Evolutionary conservation across 2,113 vertebrate genomes (phyloP).

Genomic region (Eonycteris spelaea): DNA sequence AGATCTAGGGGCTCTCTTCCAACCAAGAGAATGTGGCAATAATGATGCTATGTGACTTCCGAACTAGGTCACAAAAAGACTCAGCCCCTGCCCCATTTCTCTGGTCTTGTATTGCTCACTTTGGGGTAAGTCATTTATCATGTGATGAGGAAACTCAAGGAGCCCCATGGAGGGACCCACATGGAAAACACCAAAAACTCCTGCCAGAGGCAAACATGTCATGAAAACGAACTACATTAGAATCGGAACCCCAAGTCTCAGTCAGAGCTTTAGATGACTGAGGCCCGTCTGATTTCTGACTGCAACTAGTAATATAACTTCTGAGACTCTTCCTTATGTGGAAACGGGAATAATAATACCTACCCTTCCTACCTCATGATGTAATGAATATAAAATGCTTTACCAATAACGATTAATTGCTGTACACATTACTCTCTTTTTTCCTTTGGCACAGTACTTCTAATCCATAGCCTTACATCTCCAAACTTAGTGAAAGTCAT

Average conservation of each 20-base stretch:
- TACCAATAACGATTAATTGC: neutral
- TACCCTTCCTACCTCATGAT: neutral
- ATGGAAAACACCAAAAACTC: neutral
- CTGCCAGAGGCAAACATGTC: neutral
- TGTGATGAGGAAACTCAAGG: neutral
- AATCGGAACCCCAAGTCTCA: neutral
- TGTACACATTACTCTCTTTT: neutral
- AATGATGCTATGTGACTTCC: neutral
- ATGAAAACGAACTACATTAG: neutral
- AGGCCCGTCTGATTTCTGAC: neutral
- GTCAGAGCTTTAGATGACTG: neutral
- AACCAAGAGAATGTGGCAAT: neutral
- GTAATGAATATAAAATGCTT: neutral
- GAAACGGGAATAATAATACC: neutral
- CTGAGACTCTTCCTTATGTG: neutral
- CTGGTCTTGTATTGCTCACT: neutral
- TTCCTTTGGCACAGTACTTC: neutral
- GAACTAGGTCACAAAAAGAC: neutral
- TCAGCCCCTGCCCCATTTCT: too few species aligned
- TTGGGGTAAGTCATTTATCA: neutral
- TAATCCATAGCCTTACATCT: neutral
- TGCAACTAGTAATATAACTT: neutral
- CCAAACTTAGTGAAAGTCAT: neutral
- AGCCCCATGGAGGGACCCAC: neutral
- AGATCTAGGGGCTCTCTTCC: neutral